Conservation (phyloP, 2,797 vertebrate species). For the Leucoraja ocellata region DNA sequence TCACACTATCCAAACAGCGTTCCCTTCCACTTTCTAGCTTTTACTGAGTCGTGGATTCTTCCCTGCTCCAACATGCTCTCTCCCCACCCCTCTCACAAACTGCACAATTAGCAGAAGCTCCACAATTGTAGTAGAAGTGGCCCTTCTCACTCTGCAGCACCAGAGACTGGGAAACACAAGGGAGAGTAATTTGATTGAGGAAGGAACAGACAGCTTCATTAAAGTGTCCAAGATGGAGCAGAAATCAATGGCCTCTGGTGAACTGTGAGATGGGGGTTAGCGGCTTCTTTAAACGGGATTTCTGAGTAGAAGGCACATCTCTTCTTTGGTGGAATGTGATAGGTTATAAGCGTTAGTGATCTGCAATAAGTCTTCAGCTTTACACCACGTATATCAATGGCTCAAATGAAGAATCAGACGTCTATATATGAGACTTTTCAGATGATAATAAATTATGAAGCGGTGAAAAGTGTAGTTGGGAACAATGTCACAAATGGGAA, state of each 20-base stretch:
- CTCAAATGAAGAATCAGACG: not conserved
- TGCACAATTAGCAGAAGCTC: not conserved
- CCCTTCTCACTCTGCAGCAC: not conserved
- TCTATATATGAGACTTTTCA: not conserved
- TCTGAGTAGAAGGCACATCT: too few species aligned
- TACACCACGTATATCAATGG: not conserved
- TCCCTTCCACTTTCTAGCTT: not conserved
- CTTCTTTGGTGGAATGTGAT: not conserved
- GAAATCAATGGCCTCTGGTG: not conserved
- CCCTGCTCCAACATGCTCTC: not conserved
- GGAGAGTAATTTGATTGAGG: not conserved
- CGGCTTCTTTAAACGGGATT: not conserved
- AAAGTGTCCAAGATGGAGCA: not conserved
- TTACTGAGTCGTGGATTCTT: not conserved
- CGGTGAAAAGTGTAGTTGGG: not conserved
- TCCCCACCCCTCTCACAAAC: not conserved
- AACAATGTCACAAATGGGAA: not conserved
- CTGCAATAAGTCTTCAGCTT: not conserved
- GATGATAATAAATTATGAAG: not conserved
- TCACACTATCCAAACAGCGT: too few species aligned
- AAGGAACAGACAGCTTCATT: not conserved
- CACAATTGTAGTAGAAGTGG: not conserved
- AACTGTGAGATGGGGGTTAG: not conserved
- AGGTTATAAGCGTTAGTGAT: not conserved
- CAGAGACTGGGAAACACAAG: not conserved